Percentiles rank a stretch among this genome's conserved stretches.
Evolutionary conservation across 1,140 invertebrate genomes (phyloP).

Genomic region (Sitodiplosis mosellana): DNA sequence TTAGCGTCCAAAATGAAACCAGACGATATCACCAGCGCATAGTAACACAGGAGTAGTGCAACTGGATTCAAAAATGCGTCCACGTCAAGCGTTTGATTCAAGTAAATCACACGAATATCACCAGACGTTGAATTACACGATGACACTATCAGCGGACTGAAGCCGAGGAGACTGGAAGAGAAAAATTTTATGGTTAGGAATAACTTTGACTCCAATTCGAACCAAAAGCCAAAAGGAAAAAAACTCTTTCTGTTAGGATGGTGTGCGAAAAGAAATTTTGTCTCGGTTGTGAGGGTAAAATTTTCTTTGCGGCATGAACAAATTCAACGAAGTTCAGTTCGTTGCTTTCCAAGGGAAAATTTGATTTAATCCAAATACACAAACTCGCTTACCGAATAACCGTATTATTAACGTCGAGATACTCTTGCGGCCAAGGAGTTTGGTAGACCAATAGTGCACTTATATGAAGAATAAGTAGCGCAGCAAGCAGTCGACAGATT

Average conservation of each 20-base stretch:
- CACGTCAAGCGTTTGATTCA: slow-evolving; percentile 39
- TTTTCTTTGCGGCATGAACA: too few relatives aligned
- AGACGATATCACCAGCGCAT: slow-evolving; percentile 47
- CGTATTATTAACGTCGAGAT: slow-evolving; percentile 44
- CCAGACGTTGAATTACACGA: slow-evolving; percentile 20
- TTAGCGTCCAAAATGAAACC: slow-evolving; percentile 45
- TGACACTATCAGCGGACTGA: slow-evolving; percentile 37
- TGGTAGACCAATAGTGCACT: slow-evolving; percentile 68
- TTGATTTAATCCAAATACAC: too few relatives aligned
- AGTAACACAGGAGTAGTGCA: slow-evolving; percentile 55
- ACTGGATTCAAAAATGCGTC: slow-evolving; percentile 53
- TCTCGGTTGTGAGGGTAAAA: too few relatives aligned
- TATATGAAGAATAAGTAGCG: slow-evolving; percentile 59
- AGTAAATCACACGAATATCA: slow-evolving; percentile 41
- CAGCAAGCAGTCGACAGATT: slow-evolving; percentile 47
- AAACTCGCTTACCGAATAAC: slow-evolving; percentile 41
- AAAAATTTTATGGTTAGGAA: too few relatives aligned
- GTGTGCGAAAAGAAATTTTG: too few relatives aligned
- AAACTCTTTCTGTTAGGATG: too few relatives aligned
- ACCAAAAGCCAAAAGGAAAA: too few relatives aligned
- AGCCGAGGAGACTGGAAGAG: slow-evolving; percentile 43
- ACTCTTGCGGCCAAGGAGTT: slow-evolving; percentile 59
- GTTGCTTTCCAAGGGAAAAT: too few relatives aligned
- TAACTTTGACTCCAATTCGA: too few relatives aligned
- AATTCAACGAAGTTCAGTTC: too few relatives aligned